Percentiles rank a stretch among this genome's conserved stretches.
These are phyloP conservation scores for Parthenolecanium corni DNA, from an alignment of 2,888 invertebrate genomes.

Conservation along the genomic window DNA sequence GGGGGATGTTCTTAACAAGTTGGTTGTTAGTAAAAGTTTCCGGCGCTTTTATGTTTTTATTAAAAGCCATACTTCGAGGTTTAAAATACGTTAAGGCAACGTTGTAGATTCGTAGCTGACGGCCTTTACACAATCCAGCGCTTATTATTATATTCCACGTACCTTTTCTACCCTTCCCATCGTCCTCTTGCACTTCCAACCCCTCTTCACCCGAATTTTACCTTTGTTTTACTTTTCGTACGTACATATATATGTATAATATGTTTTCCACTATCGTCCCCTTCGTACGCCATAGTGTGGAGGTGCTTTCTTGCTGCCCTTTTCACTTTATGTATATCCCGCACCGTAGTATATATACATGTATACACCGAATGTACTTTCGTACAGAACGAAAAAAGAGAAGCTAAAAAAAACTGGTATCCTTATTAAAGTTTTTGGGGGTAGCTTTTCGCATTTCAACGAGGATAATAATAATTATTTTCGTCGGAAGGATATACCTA, in stretches of 20 bases:
- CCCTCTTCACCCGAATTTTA: background rate
- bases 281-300: too few species aligned
- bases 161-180: background rate
- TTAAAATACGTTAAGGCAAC: constrained; percentile 24
- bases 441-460: constrained; percentile 16
- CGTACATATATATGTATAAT: too few species aligned
- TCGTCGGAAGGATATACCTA: background rate
- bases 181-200: too few species aligned
- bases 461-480: constrained; percentile 23
- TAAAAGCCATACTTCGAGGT: constrained; percentile 18
- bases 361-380: too few species aligned
- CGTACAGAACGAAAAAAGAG: too few species aligned
- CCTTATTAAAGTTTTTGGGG: constrained; percentile 13
- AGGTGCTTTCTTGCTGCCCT: too few species aligned
- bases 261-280: background rate
- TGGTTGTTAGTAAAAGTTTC: constrained; percentile 28
- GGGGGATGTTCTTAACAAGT: constrained; percentile 28
- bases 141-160: constrained; percentile 22
- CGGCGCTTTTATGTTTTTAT: constrained; percentile 24
- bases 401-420: constrained; percentile 4
- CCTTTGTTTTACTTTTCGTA: constrained; percentile 23
- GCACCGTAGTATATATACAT: too few species aligned
- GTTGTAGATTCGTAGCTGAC: constrained; percentile 24
- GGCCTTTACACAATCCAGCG: constrained; percentile 12
- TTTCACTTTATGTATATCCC: too few species aligned